Percentiles rank a stretch among this genome's conserved stretches.
Conservation (phyloP, 1,140 invertebrate species). For the Aphaenogaster ashmeadi region DNA sequence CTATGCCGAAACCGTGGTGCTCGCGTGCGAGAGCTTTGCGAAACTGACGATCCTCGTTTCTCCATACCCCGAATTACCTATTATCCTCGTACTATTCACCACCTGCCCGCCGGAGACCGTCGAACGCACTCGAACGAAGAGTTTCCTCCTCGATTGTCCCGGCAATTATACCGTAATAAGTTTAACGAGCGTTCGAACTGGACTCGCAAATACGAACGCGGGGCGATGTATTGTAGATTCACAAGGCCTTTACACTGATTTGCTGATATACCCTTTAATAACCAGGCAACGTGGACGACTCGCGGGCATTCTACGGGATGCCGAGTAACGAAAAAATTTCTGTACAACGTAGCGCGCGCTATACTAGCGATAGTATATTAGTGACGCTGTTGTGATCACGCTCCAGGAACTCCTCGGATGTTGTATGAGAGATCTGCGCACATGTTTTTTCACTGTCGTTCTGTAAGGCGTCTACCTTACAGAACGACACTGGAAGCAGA, state of each 20-base stretch:
- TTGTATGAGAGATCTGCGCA: constrained; percentile 18
- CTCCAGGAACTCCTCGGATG: constrained; percentile 8
- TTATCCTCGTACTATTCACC: constrained; percentile 41
- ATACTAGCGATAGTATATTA: constrained; percentile 55
- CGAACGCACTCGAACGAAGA: constrained; percentile 27
- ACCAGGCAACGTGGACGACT: constrained; percentile 78
- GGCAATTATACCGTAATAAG: constrained; percentile 36
- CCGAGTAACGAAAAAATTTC: constrained; percentile 52
- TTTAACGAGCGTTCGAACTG: constrained; percentile 32
- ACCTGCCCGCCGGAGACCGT: constrained; percentile 28
- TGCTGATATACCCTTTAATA: constrained; percentile 64
- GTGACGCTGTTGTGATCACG: constrained; percentile 36
- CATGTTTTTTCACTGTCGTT: not conserved
- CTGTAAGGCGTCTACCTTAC: not conserved
- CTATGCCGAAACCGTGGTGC: not conserved
- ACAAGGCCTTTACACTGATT: constrained; percentile 67
- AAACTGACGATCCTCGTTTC: constrained; percentile 37
- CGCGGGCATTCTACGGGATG: constrained; percentile 71
- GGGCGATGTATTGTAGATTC: constrained; percentile 49
- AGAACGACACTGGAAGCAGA: constrained; percentile 53
- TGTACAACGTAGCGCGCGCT: constrained; percentile 60
- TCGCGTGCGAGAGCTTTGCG: constrained; percentile 21
- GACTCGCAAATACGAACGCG: constrained; percentile 12
- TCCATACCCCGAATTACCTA: constrained; percentile 23
- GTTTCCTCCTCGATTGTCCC: constrained; percentile 31